These are phyloP conservation scores for Fundulus diaphanus DNA, from an alignment of 2,797 vertebrate species.

Conservation along the genomic window DNA sequence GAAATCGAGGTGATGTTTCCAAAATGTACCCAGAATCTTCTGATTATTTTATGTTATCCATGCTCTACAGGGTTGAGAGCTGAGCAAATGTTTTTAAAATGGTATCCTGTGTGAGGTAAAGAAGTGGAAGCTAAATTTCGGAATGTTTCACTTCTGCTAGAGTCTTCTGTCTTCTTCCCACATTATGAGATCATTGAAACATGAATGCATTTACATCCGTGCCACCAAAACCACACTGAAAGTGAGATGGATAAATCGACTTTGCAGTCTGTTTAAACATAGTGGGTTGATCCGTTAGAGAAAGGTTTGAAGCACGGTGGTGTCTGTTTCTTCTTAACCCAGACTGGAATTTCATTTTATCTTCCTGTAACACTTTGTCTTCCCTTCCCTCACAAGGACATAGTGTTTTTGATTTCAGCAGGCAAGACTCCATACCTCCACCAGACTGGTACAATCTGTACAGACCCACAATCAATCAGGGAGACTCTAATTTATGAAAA, in stretches of 20 bases:
- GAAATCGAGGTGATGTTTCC: background rate
- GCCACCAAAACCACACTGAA: background rate
- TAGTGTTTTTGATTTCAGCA: slow-evolving; percentile 29
- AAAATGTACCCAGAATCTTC: background rate
- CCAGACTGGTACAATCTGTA: slow-evolving; percentile 21
- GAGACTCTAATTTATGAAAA: slow-evolving; percentile 20
- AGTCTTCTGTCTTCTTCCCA: slow-evolving; percentile 47
- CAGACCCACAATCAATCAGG: slow-evolving; percentile 11
- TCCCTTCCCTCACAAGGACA: slow-evolving; percentile 38
- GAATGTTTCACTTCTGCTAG: background rate
- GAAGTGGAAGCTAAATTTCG: slow-evolving; percentile 32
- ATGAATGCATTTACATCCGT: background rate
- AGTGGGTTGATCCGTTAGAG: background rate
- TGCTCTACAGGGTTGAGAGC: too few species aligned
- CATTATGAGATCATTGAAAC: background rate
- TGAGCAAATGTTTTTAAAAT: background rate
- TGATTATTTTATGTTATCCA: background rate
- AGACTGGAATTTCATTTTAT: slow-evolving; percentile 51
- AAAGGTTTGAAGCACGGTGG: background rate
- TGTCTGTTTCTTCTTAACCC: slow-evolving; percentile 27
- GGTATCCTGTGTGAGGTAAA: background rate
- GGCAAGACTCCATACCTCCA: slow-evolving; percentile 10
- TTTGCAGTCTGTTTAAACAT: background rate
- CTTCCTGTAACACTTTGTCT: slow-evolving; percentile 28
- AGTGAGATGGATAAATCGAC: background rate